Evolutionary conservation across 2,113 vertebrate genomes (phyloP), one percentile per base, ranked within the genome.

Genomic region (Heterochromis multidens): DNA sequence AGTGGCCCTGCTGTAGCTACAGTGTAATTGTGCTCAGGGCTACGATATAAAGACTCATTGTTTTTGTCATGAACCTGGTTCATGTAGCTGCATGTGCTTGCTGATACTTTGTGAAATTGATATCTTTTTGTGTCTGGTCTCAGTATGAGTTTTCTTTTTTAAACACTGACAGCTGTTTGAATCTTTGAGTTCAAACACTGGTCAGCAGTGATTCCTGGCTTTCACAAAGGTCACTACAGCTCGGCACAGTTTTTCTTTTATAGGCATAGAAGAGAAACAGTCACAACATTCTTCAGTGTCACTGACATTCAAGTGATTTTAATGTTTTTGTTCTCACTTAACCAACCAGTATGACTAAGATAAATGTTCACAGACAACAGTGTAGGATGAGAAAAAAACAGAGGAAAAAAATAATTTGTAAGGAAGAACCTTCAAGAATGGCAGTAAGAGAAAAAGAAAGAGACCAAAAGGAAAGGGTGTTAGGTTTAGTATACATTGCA

Each of bases 351-450:
- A 17, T 21, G 59, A 52, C 52, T 17, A 19, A 79, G 85, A 89
- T 80, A 60, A 70, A 82, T 83, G 78, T 12, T 74, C 11, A 76
- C 77, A 74, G 61, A 29, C 7, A 25, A 61, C 77, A 17, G 80
- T 35, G 70, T 35, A 19, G 29, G 85, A 83, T 81, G 85, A 88
- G 27, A 17, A 76, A 77, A 76, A 77, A 27, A n/a, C 79, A 84
- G 54, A 58, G 12, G 35, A 31, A 21, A 52, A 46, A 11, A 54
- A 12, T 13, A 52, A 27, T 12, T 19, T 52, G 52, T 52, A 49
- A 63, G 27, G 35, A 49, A 23, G 17, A 49, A 17, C 27, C 43
- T 10, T 52, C 4, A 29, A 74, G 27, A 31, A 16, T 14, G 13
- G 43, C 27, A 52, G 67, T 52, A 52, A 31, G 17, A 74, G 67